Conservation (phyloP, 2,113 vertebrate genomes). For the Gallinago undulata region DNA sequence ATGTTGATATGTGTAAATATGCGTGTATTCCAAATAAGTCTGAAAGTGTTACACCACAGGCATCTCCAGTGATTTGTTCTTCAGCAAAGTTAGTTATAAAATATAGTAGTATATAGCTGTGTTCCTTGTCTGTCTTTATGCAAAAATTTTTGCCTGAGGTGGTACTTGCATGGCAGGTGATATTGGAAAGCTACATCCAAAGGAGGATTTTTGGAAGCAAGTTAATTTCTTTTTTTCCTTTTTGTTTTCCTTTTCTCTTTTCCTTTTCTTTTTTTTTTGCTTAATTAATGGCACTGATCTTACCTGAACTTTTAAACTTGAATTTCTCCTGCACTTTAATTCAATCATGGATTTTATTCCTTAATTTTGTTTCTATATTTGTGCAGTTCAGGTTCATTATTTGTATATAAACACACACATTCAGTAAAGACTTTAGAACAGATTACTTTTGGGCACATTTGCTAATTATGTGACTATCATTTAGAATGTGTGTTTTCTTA, state of each 20-base stretch:
- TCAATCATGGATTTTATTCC: conserved; percentile 66
- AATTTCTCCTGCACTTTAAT: conserved; percentile 79
- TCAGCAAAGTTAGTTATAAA: conserved; percentile 6
- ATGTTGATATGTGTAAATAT: conserved; percentile 79
- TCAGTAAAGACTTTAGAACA: conserved; percentile 56
- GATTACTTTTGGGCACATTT: conserved; percentile 49
- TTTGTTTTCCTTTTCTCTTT: neutral
- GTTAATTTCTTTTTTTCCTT: conserved; percentile 38
- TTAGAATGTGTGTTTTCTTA: conserved; percentile 72
- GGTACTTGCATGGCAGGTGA: conserved; percentile 55
- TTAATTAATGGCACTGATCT: conserved; percentile 74
- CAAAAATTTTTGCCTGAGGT: conserved; percentile 61
- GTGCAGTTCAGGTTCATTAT: conserved; percentile 62
- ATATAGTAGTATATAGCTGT: conserved; percentile 40
- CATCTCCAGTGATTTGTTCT: conserved; percentile 15
- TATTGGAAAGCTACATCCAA: conserved; percentile 75
- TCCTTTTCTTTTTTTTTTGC: conserved; percentile 18
- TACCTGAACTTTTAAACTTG: conserved; percentile 77
- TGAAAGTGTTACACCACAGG: conserved; percentile 78
- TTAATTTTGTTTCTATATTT: conserved; percentile 58
- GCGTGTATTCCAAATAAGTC: conserved; percentile 84
- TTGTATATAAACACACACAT: conserved; percentile 68
- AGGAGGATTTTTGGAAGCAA: conserved; percentile 68
- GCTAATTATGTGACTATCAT: conserved; percentile 53
- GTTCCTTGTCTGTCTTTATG: conserved; percentile 44